Base-by-base conservation (phyloP, 2,113 vertebrate genomes). In the Polypterus bichir region DNA sequence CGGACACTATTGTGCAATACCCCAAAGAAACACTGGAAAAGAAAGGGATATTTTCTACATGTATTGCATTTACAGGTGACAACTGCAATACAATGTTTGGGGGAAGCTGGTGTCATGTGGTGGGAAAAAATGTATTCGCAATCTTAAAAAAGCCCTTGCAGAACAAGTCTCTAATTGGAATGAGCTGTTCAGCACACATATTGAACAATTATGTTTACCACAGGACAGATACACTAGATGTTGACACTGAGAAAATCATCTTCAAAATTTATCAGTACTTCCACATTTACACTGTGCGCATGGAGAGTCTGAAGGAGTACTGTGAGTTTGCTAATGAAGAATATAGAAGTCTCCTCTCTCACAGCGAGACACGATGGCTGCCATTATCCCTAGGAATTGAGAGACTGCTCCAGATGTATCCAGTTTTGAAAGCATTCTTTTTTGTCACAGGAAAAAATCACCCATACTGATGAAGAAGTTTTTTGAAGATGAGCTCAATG, bases 381-480 rank as follows among this genome's bases (percentile, higher is more conserved):
- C 67, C 65, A 49, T 62, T 69, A 59, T 68, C 69, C 59, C 56
- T 58, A 54, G 58, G 54, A 4, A 66, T 59, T 61, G 59, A 59
- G 60, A 67, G 64, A 44, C 5, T 67, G 65, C 46, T 65, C 7
- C 63, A 64, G 59, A 69, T 73, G 57, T 68, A 62, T 63, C 57
- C 59, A 58, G 60, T 66, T 11, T 62, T 68, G 47, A 73, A 70
- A 47, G 49, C 66, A 64, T 68, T 62, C 45, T 64, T 70, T 70
- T 65, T 10, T 65, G 66, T 69, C 65, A 27, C 64, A 68, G 68
- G 46, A 70, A 62, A 27, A 67, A 68, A 46, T 9, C 65, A 62
- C 8, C 8, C 44, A 59, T 4, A 7, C 4, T 62, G 61, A 54
- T 62, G 11, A 62, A 62, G 51, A 62, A 3, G 10, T 46, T 62